Base-by-base conservation (phyloP, 2,113 vertebrate species). In the Dissostichus mawsoni region DNA sequence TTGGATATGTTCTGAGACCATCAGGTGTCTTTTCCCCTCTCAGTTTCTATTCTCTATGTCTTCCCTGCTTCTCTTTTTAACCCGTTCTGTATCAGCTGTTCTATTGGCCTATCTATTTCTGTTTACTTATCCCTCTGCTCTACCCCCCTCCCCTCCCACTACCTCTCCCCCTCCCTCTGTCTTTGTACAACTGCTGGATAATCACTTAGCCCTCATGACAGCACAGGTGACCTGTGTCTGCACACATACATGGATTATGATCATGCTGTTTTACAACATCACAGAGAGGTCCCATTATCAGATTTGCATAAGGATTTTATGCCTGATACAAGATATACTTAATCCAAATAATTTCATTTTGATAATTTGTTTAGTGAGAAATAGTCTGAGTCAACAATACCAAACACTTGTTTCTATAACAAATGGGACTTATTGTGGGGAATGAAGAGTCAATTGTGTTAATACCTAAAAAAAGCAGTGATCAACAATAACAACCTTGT, bases 71-170 rank as follows among this genome's bases (percentile, higher is more conserved):
- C 79, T 81, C 72, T 68, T 83, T 75, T 87, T 66, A 70, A 25
- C 41, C 45, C 45, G 18, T 57, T 18, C 74, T 74, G 47, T 48
- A 45, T 55, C 23, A 70, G 57, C 44, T 69, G 65, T 79, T 69
- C 67, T 79, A 92, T 89, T 94, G 89, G 92, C 73, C 76, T 11
- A 47, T 90, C 91, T 94, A 90, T 94, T 94, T 91, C 73, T 89
- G 83, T 87, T 74, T 74, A 73, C 80, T 92, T 82, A 92, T 92
- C 91, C 89, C 74, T 89, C 78, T 44, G 25, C 66, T 78, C 71
- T 69, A 63, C 64, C 81, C 58, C 69, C 16, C 86, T 62, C 80
- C 62, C 88, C 69, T 17, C 86, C 82, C 36, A 14, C 16, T 68
- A 25, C 33, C 56, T 33, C 67, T 47, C 29, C 33, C 69, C 64